Percentiles rank a stretch among this genome's conserved stretches.
These are phyloP conservation scores for Hyalella azteca DNA, from an alignment of 2,888 invertebrate genomes.

Conservation along the genomic window DNA sequence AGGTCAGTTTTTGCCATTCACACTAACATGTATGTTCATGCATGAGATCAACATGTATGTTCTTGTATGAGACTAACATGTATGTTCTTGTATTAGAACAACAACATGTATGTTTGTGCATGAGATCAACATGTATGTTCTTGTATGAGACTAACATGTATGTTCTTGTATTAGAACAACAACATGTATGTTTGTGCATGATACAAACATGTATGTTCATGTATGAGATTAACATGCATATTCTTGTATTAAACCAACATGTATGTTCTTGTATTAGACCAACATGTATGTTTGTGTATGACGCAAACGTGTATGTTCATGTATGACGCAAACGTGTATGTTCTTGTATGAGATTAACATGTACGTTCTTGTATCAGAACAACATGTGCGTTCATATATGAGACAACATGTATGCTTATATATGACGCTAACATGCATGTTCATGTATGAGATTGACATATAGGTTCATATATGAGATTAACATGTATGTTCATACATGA, in stretches of 20 bases:
- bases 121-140: background rate
- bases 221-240: too few relatives aligned
- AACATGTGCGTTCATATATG: background rate
- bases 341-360: background rate
- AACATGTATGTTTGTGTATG: background rate
- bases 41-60: background rate
- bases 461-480: background rate
- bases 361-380: too few relatives aligned
- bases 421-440: too few relatives aligned
- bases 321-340: background rate
- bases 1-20: conserved; percentile 60
- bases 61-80: background rate
- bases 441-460: too few relatives aligned
- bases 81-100: too few relatives aligned
- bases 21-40: background rate
- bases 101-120: background rate
- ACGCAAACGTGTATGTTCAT: too few relatives aligned
- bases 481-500: background rate
- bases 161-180: too few relatives aligned
- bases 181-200: background rate
- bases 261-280: background rate
- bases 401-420: background rate
- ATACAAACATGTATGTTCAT: background rate
- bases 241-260: too few relatives aligned
- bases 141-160: too few relatives aligned